phyloP scores from a whole-genome alignment of 2,113 vertebrate species.

The Carassius carassius region DNA sequence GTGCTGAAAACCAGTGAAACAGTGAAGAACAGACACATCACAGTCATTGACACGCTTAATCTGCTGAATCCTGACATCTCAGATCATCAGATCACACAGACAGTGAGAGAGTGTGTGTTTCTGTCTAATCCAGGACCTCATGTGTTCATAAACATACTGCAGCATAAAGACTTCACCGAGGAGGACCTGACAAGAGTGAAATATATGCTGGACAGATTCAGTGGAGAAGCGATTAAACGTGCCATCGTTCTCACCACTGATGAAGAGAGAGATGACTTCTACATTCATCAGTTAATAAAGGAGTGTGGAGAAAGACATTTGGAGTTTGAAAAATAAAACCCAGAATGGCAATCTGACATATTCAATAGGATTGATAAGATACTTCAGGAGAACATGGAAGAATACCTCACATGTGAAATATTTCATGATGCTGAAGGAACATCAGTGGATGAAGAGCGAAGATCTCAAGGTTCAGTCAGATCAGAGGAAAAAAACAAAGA shows the following conservation, averaged over 20 bases:
- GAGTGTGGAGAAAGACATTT: neutral
- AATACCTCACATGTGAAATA: neutral
- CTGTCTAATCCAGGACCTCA: neutral
- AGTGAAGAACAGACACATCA: constrained; percentile 29
- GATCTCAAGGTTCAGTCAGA: neutral
- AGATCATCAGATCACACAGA: neutral
- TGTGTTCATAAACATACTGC: neutral
- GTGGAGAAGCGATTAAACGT: neutral
- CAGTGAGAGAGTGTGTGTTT: neutral
- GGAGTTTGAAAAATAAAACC: neutral
- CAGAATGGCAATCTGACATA: neutral
- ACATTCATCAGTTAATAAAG: constrained; percentile 1
- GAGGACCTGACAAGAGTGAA: neutral
- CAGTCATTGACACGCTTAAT: constrained; percentile 8
- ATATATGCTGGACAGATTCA: neutral
- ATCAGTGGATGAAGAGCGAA: neutral
- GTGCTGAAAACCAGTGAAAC: neutral
- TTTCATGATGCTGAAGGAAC: neutral
- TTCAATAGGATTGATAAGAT: constrained; percentile 3
- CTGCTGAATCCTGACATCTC: neutral
- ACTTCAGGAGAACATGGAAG: neutral
- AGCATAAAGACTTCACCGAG: neutral
- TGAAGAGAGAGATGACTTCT: neutral
- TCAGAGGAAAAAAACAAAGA: neutral
- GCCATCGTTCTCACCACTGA: neutral